These are phyloP conservation scores for Acleris literana DNA, from an alignment of 2,888 invertebrate species.

Conservation along the genomic window DNA sequence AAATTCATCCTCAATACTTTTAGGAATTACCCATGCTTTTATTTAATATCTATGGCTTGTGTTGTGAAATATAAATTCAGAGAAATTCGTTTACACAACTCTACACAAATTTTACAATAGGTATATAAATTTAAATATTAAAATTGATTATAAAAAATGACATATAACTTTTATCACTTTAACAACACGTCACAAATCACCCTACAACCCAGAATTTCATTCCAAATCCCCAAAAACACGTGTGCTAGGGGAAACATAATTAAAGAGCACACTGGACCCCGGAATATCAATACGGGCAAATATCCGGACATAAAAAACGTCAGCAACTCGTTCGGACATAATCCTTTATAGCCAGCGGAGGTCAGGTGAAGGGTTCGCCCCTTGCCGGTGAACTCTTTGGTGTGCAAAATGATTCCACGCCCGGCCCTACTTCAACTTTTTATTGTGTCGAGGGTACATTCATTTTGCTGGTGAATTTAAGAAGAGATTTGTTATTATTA, in stretches of 20 bases:
- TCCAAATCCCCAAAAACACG: not conserved
- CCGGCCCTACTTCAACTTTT: slow-evolving; percentile 53
- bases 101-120: too few species aligned
- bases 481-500: too few species aligned
- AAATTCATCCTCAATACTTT: too few species aligned
- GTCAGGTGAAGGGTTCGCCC: slow-evolving; percentile 52
- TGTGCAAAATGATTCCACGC: slow-evolving; percentile 47
- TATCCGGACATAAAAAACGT: slow-evolving; percentile 37
- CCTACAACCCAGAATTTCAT: not conserved
- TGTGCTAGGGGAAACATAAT: slow-evolving; percentile 3
- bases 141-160: too few species aligned
- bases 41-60: too few species aligned
- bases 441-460: slow-evolving; percentile 44
- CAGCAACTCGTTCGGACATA: slow-evolving; percentile 54
- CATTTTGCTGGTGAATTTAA: too few species aligned
- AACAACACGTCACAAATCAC: too few species aligned
- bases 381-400: slow-evolving; percentile 61
- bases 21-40: too few species aligned
- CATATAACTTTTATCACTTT: too few species aligned
- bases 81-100: too few species aligned
- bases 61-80: too few species aligned
- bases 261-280: slow-evolving; percentile 5
- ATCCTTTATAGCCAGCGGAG: slow-evolving; percentile 55
- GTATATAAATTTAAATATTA: too few species aligned
- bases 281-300: slow-evolving; percentile 35